Evolutionary conservation across 37 sponge, comb jelly and placozoan genomes (phyloP).

Genomic region (Petrosia ficiformis): DNA sequence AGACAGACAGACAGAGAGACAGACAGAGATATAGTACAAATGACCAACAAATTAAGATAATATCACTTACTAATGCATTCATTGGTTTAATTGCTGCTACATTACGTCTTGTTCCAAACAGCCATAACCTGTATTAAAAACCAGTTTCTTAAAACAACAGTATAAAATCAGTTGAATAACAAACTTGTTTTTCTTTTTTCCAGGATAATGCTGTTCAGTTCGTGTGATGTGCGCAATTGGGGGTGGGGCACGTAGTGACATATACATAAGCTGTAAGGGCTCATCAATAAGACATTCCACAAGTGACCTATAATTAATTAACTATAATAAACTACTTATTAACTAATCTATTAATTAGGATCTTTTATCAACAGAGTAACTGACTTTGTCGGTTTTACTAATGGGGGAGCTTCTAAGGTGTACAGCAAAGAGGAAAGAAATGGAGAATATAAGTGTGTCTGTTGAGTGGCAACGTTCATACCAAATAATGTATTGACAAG

Average conservation of each 20-base stretch:
- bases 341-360: neutral
- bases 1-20: no score
- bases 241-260: neutral
- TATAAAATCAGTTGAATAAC: no score
- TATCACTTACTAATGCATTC: constrained; percentile 44
- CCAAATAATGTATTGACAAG: constrained; percentile 83
- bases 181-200: neutral
- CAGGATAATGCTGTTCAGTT: neutral
- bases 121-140: constrained; percentile 1
- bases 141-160: neutral
- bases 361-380: neutral
- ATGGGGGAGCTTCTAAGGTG: neutral
- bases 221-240: neutral
- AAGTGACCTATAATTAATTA: neutral
- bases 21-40: neutral
- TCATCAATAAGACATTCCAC: neutral
- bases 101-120: neutral
- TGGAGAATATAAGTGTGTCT: constrained; percentile 58
- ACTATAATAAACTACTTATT: neutral
- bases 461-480: constrained; percentile 66
- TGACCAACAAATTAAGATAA: neutral
- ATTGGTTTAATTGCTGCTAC: constrained; percentile 39
- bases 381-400: neutral
- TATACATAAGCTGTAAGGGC: neutral
- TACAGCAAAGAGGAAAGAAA: constrained; percentile 51